These are phyloP conservation scores for Okamejei kenojei DNA, from an alignment of 2,797 vertebrate genomes.

Conservation along the genomic window DNA sequence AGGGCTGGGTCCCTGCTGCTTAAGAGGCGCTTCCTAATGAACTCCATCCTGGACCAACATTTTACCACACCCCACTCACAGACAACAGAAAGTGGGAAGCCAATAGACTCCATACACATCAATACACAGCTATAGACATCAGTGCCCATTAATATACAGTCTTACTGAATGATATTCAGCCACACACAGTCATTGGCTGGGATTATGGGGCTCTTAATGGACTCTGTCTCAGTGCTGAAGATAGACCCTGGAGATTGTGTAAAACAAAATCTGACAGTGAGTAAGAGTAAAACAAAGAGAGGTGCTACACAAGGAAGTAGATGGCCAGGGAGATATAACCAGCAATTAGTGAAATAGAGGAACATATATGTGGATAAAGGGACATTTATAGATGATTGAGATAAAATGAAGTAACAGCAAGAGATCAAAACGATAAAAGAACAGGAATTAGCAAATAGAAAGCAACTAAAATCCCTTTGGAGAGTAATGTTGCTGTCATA, in stretches of 20 bases:
- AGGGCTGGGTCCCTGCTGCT: constrained; percentile 69
- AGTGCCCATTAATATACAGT: constrained; percentile 42
- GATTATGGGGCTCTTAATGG: constrained; percentile 36
- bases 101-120: constrained; percentile 47
- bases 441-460: not conserved
- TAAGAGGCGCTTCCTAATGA: constrained; percentile 70
- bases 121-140: constrained; percentile 46
- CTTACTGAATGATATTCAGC: constrained; percentile 35
- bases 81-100: constrained; percentile 51
- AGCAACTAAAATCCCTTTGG: not conserved
- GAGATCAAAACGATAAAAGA: not conserved
- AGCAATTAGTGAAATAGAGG: not conserved
- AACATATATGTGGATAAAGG: not conserved
- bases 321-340: not conserved
- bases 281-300: constrained; percentile 17
- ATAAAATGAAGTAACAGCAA: not conserved
- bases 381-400: not conserved
- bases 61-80: constrained; percentile 66
- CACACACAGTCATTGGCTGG: constrained; percentile 36
- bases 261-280: constrained; percentile 9
- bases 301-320: not conserved
- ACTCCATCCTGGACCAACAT: constrained; percentile 71
- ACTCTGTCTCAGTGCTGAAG: constrained; percentile 35
- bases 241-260: constrained; percentile 1
- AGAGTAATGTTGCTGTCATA: not conserved